Conservation (phyloP, 2,888 invertebrate species). For the Mallateleia sp. region DNA sequence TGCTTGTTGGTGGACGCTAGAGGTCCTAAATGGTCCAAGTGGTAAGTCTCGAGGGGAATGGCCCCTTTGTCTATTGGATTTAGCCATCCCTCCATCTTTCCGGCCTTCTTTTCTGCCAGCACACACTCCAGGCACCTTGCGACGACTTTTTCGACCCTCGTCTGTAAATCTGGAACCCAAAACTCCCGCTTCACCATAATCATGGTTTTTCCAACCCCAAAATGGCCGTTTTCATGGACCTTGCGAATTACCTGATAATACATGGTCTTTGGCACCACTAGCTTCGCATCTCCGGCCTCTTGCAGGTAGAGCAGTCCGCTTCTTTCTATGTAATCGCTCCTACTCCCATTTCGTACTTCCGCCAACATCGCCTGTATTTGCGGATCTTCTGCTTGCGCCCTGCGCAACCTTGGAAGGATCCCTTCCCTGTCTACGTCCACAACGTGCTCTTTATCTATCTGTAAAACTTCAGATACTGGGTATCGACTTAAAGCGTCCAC, state of each 20-base stretch:
- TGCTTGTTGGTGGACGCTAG: conserved; percentile 81
- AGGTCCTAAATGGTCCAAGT: conserved; percentile 82
- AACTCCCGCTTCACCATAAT: conserved; percentile 33
- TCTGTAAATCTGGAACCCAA: conserved; percentile 19
- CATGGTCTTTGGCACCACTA: conserved; percentile 41
- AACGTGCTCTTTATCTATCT: no score
- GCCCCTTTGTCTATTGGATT: conserved; percentile 74
- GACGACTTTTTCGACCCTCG: not conserved
- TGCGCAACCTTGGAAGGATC: conserved; percentile 19
- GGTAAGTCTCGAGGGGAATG: not conserved
- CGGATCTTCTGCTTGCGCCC: conserved; percentile 47
- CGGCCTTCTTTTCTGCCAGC: not conserved
- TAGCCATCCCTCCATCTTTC: conserved; percentile 82
- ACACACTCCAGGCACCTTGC: not conserved
- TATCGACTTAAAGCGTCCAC: conserved; percentile 9
- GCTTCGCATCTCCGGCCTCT: conserved; percentile 6
- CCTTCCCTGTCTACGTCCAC: conserved; percentile 14
- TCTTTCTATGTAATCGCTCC: conserved; percentile 77
- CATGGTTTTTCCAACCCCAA: conserved; percentile 13
- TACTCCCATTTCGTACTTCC: not conserved
- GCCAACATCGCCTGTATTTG: conserved; percentile 27
- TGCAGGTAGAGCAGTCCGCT: conserved; percentile 12
- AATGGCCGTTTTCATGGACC: conserved; percentile 35
- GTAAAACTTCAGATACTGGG: conserved; percentile 11
- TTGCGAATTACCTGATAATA: conserved; percentile 13